Conservation (phyloP, 2,888 invertebrate species). For the Caenorhabditis uteleia region DNA sequence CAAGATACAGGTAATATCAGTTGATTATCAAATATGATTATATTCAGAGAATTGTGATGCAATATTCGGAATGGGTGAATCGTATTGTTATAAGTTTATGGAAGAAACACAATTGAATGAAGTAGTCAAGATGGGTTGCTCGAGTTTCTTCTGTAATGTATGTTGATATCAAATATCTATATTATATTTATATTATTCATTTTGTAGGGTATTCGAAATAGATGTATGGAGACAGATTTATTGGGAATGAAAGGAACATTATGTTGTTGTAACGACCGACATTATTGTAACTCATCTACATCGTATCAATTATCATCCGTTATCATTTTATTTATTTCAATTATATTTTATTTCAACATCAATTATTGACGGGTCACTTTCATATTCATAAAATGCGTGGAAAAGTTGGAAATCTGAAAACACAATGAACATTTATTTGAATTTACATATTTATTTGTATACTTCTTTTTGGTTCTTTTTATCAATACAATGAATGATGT, state of each 20-base stretch:
- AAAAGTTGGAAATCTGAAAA: no score
- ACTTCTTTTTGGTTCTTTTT: no score
- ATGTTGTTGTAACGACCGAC: conserved; percentile 57
- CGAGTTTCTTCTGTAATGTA: conserved; percentile 53
- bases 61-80: conserved; percentile 43
- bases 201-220: conserved; percentile 53
- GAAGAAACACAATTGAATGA: conserved; percentile 48
- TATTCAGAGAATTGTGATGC: conserved; percentile 44
- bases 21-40: neutral
- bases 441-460: no score
- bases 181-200: conserved; percentile 2
- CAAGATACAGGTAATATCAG: conserved; percentile 40
- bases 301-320: no score
- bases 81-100: conserved; percentile 54
- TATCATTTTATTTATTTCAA: no score
- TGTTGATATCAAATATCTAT: conserved; percentile 9
- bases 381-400: no score
- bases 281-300: conserved; percentile 44
- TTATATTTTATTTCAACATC: no score
- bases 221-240: conserved; percentile 51
- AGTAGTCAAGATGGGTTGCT: conserved; percentile 55
- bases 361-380: no score
- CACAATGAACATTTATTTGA: no score
- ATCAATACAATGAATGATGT: no score
- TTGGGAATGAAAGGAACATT: conserved; percentile 53